Evolutionary conservation across 2,888 invertebrate genomes (phyloP), one percentile per base, ranked within the genome.

Genomic region (Neoitamus cyanurus): DNA sequence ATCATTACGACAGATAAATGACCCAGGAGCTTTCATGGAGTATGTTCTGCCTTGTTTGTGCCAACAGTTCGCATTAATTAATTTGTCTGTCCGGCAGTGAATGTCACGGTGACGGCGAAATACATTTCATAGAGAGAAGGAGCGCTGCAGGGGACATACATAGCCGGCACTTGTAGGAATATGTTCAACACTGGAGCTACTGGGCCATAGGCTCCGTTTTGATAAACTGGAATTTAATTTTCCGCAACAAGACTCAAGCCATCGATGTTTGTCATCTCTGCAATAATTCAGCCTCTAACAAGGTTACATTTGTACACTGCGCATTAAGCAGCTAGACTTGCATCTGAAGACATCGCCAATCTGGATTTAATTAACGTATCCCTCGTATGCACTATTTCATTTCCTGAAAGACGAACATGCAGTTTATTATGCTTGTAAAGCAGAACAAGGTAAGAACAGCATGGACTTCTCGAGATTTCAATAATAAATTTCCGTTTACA

Each of bases 1-100:
- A 77, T 77, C 77, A 77, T 77, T 46, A 30, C 20, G 77, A 77
- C 77, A 46, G 42, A 77, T 77, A 77, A 77, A 77, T 77, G 77
- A 46, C 77, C 77, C 42, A n/a, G 77, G 77, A 77, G 42, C 77
- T 46, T 46, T 77, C 77, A 42, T 46, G 77, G 77, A 77, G 13
- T 77, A 46, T 77, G 77, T 37, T 77, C 77, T 42, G 77, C 77
- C 46, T 42, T 77, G 77, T 77, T 77, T 77, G 42, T 77, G 42
- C 77, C 77, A 77, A 77, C 77, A 77, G 77, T 46, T 77, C 77
- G 77, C 28, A 46, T 77, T 77, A 77, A 77, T 77, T 77, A 77
- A 77, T 77, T 77, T 77, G 46, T 77, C 46, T 46, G 77, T 77
- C 28, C 77, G 11, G 28, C 77, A 77, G 42, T 77, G 30, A 77